phyloP scores from a whole-genome alignment of 2,113 vertebrate species.

The Miniopterus natalensis region DNA sequence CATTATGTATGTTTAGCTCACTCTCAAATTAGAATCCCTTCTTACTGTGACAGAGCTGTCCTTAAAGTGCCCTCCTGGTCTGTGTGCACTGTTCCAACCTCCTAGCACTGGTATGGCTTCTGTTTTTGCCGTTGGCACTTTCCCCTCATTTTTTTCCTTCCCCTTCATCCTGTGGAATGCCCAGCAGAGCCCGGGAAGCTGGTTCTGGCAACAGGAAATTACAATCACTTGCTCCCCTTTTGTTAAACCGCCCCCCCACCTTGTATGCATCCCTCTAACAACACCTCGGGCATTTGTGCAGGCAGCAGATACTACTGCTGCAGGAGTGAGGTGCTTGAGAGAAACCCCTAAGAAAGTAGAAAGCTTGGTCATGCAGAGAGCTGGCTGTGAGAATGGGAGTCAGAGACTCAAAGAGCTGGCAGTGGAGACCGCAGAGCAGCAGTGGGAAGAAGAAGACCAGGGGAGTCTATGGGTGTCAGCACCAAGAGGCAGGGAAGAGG shows the following conservation, averaged over 20 bases:
- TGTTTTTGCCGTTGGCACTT: neutral
- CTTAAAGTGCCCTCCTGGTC: neutral
- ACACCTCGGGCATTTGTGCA: neutral
- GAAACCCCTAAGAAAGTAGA: neutral
- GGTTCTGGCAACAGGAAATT: neutral
- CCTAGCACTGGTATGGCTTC: neutral
- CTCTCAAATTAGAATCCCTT: neutral
- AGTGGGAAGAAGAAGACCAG: neutral
- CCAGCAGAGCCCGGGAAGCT: neutral
- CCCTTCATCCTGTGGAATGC: neutral
- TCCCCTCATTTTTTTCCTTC: neutral
- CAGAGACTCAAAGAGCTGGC: neutral
- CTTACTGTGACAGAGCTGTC: neutral
- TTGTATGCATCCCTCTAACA: neutral
- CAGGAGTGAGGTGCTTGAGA: neutral
- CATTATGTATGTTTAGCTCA: neutral
- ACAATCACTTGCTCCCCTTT: neutral
- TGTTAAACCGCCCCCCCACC: neutral
- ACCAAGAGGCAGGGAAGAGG: neutral
- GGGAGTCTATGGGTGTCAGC: no score
- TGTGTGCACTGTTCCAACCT: neutral
- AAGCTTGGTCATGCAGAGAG: neutral
- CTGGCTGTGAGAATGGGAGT: neutral
- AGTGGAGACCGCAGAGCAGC: no score
- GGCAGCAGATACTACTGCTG: neutral